Percentiles rank a stretch among this genome's conserved stretches.
These are phyloP conservation scores for Ectobius pallidus DNA, from an alignment of 2,888 invertebrate species.

Conservation along the genomic window DNA sequence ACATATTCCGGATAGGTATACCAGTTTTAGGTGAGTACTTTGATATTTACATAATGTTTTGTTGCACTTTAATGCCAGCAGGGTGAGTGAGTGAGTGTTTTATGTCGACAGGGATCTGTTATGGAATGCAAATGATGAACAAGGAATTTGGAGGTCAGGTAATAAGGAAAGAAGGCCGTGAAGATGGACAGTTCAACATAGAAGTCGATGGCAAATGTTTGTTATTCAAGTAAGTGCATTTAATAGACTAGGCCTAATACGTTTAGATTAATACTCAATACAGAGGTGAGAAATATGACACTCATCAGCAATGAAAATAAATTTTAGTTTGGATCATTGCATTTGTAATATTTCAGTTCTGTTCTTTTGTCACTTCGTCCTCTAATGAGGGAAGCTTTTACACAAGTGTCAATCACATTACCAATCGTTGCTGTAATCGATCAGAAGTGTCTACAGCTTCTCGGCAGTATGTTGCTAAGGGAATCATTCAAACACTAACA, in stretches of 20 bases:
- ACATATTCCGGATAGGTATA: constrained; percentile 93
- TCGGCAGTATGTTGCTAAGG: no score
- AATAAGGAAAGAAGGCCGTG: constrained; percentile 81
- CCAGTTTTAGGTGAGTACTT: constrained; percentile 76
- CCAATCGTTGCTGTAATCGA: no score
- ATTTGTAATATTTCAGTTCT: neutral
- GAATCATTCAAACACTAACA: no score
- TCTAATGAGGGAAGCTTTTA: no score
- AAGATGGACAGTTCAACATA: constrained; percentile 92
- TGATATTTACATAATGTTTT: neutral
- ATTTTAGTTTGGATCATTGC: neutral
- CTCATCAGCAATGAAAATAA: neutral
- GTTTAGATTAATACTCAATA: no score
- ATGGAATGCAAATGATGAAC: constrained; percentile 99
- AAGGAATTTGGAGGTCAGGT: constrained; percentile 97
- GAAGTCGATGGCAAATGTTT: constrained; percentile 87
- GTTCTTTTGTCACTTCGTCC: no score
- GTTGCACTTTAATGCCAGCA: no score
- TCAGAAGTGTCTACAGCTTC: no score
- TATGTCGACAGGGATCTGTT: constrained; percentile 83
- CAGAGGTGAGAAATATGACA: no score
- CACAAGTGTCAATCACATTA: no score
- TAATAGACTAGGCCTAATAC: no score
- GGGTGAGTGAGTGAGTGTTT: no score
- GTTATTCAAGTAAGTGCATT: constrained; percentile 92